Evolutionary conservation across 2,888 invertebrate species (phyloP), one percentile per base, ranked within the genome.

Genomic region (Aphodius granarius): DNA sequence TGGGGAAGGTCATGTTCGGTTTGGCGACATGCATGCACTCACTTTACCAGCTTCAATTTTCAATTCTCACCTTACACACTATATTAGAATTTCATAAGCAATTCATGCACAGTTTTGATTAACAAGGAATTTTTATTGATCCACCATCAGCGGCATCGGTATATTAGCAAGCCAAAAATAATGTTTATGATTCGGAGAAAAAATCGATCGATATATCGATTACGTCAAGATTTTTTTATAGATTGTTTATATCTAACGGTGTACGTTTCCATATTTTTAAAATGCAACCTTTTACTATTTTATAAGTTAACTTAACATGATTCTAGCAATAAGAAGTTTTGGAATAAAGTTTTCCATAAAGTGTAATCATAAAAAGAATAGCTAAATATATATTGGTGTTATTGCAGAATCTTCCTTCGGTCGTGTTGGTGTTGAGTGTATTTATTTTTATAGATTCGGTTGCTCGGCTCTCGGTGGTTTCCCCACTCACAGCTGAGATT

Each of bases 1-100:
- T 74, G 73, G 72, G 76, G 76, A 76, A 76, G 76, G 76, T 76
- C 76, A 76, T 74, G 76, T 74, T 72, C 74, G 71, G 71, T 72
- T 72, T 70, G 70, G 70, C 19, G 70, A 74, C 74, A 63, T 43
- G 43, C 13, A 43, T 43, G 43, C 43, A 43, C 43, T 43, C 43
- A 43, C 43, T 43, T 43, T 43, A 43, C 43, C 6, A 43, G 43
- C 43, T 43, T 43, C 13, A 43, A 43, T 13, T 43, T 43, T 43
- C 43, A 43, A 43, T 9, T 43, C 13, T 43, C 43, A 43, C 6
- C 9, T 43, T 43, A 43, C 4, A 43, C 43, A 43, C 43, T 6
- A 13, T 13, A 13, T 43, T 3, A 9, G 6, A 6, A 43, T 43
- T 43, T 6, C 43, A 9, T 6, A 13, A 6, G 3, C 9, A 43